These are phyloP conservation scores for Mesembrinibis cayennensis DNA, from an alignment of 2,113 vertebrate species.

Conservation along the genomic window DNA sequence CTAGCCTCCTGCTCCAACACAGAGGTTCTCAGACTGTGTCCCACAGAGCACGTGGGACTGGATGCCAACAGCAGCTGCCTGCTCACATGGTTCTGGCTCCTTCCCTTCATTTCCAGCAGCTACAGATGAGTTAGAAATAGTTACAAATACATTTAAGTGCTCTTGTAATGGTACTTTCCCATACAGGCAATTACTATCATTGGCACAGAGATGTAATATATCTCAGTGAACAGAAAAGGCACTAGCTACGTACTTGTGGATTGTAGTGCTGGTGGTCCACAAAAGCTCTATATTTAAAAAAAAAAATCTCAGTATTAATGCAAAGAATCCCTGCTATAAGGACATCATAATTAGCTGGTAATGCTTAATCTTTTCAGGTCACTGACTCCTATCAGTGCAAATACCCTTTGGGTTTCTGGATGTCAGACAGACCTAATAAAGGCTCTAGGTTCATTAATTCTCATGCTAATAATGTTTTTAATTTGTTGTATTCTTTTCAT, in stretches of 20 bases:
- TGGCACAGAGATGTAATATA: not conserved
- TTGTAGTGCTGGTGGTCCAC: not conserved
- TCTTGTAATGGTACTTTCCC: not conserved
- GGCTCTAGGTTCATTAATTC: slow-evolving; percentile 7
- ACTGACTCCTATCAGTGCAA: not conserved
- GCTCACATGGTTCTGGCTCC: slow-evolving; percentile 26
- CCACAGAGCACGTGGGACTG: not conserved
- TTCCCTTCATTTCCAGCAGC: slow-evolving; percentile 4
- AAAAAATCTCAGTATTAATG: not conserved
- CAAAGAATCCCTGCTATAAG: not conserved
- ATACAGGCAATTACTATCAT: not conserved
- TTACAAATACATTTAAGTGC: slow-evolving; percentile 44
- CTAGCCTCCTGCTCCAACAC: not conserved
- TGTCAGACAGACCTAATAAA: not conserved
- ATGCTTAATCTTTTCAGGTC: slow-evolving; percentile 34
- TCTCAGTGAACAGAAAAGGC: not conserved
- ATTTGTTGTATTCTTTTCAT: slow-evolving; percentile 20
- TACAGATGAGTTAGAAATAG: slow-evolving; percentile 39
- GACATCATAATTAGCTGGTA: slow-evolving; percentile 9
- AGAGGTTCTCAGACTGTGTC: slow-evolving; percentile 1
- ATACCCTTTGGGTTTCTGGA: slow-evolving; percentile 15
- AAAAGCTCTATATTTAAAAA: not conserved
- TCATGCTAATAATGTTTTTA: slow-evolving; percentile 15
- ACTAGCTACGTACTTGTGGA: not conserved
- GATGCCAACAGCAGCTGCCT: slow-evolving; percentile 52